Base-by-base conservation (phyloP, 2,113 vertebrate species). In the Microcebus griseorufus region DNA sequence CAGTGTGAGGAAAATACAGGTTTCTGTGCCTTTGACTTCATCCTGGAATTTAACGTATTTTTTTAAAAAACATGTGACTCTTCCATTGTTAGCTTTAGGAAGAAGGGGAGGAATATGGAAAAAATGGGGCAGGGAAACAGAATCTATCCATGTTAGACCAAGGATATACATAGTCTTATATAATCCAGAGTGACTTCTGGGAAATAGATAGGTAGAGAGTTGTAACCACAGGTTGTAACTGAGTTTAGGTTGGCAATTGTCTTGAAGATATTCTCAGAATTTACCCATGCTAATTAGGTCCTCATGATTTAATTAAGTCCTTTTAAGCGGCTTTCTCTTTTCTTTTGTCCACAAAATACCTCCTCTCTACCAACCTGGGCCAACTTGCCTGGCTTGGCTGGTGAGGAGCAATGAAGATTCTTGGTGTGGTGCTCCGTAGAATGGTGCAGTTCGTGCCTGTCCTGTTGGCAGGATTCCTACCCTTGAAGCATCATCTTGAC, bases 31-130 rank as follows among this genome's bases (percentile, higher is more conserved):
- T 79, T 60, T 88, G 82, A 62, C 58, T 75, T 75, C 64, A 48
- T 70, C 9, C 9, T 80, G 85, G 37, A 79, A 94, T 75, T 72
- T 53, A 80, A 6, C 16, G 22, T 83, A 53, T 87, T 96, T 32
- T 45, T 81, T 53, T 78, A 7, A 9, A 45, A 62, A 60, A 72
- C 25, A 67, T 48, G 64, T 39, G 88, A 11, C 81, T 93, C 34
- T 16, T 76, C 39, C 39, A 90, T 79, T 73, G 16, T 73, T 70
- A 65, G 18, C 48, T 89, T 80, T 13, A 67, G 39, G 42, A 91
- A 55, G 70, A 91, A 64, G 86, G 42, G 32, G n/a, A 90, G 32
- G 45, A 17, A 82, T 95, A 10, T n/a, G 62, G 72, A 60, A 14
- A 2, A 55, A 62, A 81, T 10, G 82, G 58, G 37, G 18, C 39